Base-by-base conservation (phyloP, 2,113 vertebrate genomes). In the Odobenus rosmarus region DNA sequence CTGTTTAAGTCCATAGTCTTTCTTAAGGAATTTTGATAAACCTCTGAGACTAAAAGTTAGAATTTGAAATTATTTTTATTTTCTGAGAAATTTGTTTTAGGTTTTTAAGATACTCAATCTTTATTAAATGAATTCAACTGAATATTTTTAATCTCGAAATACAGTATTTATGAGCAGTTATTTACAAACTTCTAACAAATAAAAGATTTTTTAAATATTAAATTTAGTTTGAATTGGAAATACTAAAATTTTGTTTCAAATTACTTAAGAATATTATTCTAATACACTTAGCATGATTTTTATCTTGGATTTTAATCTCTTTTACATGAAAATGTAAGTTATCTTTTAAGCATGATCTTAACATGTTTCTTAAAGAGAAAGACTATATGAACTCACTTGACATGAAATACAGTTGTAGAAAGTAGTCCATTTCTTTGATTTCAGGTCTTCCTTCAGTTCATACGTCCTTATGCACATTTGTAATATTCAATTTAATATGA, bases 1-100 rank as follows among this genome's bases (percentile, higher is more conserved):
- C 28, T 64, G 55, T 72, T 85, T 94, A 91, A 7, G 16, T 86
- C 79, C 26, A 61, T 12, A 55, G 28, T 21, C 39, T 90, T 94
- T 93, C 92, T 79, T 89, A 51, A 74, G 97, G 14, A 51, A 8
- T 90, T 90, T 85, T 92, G 42, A 83, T 76, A 82, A 97, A 87
- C 36, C 42, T 26, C 33, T 81, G 57, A 82, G 88, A 82, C 85
- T 74, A 93, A 39, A 95, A 46, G 64, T 90, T 91, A 88, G 72
- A 92, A 91, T 49, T 87, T 72, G 28, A 61, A 86, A 83, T 93
- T 7, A 67, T 89, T 94, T 83, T 93, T 49, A 18, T 77, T 81
- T 87, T 95, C n/a, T 84, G 21, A 51, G n/a, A 93, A 77, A 84
- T 79, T 42, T 2, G 1, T 90, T 69, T 92, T 55, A 59, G 33